Conservation (phyloP, 2,113 vertebrate species). For the Pluvianellus socialis region DNA sequence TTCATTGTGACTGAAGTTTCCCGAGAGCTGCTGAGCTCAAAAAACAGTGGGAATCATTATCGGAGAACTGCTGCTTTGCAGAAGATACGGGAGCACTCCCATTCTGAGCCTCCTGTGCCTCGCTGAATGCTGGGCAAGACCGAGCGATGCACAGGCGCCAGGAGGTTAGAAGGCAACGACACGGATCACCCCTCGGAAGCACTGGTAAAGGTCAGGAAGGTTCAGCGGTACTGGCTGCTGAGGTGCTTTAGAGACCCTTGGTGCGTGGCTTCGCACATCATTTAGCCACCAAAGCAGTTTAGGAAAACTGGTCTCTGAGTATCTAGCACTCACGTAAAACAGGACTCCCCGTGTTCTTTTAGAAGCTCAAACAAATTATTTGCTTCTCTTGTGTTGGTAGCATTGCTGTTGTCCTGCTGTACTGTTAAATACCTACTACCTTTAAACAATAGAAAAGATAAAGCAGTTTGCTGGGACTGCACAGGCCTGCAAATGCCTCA, state of each 20-base stretch:
- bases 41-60: background rate
- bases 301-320: background rate
- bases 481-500: background rate
- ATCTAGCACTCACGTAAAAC: background rate
- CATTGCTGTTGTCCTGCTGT: background rate
- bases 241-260: background rate
- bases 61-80: background rate
- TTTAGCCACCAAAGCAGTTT: background rate
- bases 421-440: background rate
- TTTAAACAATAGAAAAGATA: background rate
- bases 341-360: background rate
- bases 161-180: background rate
- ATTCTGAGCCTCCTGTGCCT: background rate
- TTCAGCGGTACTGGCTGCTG: background rate
- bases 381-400: background rate
- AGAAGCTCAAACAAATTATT: background rate
- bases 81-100: background rate
- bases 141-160: background rate
- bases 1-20: background rate
- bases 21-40: background rate
- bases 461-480: background rate
- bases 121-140: background rate
- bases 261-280: background rate
- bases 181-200: background rate
- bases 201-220: background rate